These are phyloP conservation scores for Ciconia maguari DNA, from an alignment of 2,113 vertebrate genomes.

Conservation along the genomic window DNA sequence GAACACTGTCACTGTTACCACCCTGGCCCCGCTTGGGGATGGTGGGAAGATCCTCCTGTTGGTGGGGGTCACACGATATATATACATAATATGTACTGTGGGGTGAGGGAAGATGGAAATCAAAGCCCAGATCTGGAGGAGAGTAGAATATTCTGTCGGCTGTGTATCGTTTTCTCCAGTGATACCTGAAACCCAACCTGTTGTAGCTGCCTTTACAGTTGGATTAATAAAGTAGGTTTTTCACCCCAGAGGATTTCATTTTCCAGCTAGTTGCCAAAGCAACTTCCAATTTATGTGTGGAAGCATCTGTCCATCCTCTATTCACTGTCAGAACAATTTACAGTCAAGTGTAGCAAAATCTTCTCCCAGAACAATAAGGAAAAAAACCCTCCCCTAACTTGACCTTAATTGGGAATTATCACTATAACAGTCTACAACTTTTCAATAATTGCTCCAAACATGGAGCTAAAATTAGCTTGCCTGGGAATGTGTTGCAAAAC, in stretches of 20 bases:
- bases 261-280: background rate
- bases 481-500: background rate
- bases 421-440: background rate
- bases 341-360: background rate
- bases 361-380: background rate
- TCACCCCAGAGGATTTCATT: background rate
- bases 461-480: constrained; percentile 15
- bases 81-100: background rate
- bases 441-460: constrained; percentile 24
- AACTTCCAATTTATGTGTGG: background rate
- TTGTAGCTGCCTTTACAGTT: background rate
- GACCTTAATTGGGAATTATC: constrained; percentile 11
- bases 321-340: constrained; percentile 43
- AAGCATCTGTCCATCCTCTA: constrained; percentile 13
- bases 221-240: background rate
- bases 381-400: background rate
- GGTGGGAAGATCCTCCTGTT: background rate
- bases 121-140: background rate
- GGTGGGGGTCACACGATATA: accelerated
- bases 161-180: background rate
- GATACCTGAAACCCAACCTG: background rate
- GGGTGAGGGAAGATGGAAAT: background rate
- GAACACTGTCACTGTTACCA: accelerated
- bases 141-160: background rate
- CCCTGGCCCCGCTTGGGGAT: background rate